These are phyloP conservation scores for Morinoia aosen DNA, from an alignment of 2,888 invertebrate species.

Conservation along the genomic window DNA sequence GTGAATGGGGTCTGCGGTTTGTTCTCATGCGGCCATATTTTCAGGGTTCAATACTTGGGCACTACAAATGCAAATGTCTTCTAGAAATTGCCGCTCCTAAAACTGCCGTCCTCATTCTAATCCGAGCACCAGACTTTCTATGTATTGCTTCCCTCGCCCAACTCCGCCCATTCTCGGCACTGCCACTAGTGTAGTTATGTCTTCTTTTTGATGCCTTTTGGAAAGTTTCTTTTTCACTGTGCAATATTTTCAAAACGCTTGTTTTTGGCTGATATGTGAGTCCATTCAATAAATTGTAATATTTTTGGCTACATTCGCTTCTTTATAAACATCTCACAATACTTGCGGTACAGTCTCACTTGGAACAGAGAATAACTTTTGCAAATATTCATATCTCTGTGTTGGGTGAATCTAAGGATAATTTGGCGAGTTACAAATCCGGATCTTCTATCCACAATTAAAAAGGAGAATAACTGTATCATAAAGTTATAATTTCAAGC, in stretches of 20 bases:
- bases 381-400: background rate
- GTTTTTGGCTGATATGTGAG: background rate
- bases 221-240: background rate
- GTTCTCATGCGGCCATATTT: slow-evolving; percentile 26
- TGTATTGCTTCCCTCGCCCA: background rate
- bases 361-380: too few relatives aligned
- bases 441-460: background rate
- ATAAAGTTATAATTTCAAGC: background rate
- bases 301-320: background rate
- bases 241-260: background rate
- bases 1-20: background rate
- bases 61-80: slow-evolving; percentile 40
- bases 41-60: slow-evolving; percentile 27
- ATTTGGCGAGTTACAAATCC: background rate
- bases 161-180: background rate
- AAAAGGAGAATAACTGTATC: background rate
- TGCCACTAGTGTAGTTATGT: background rate
- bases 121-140: slow-evolving; percentile 17
- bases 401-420: background rate
- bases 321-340: background rate
- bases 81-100: slow-evolving; percentile 39
- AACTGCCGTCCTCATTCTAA: slow-evolving; percentile 37
- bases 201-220: background rate
- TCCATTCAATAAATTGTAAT: background rate
- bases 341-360: background rate